Percentiles rank a stretch among this genome's conserved stretches.
Conservation (phyloP, 2,888 invertebrate genomes). For the Acrocera orbiculus region DNA sequence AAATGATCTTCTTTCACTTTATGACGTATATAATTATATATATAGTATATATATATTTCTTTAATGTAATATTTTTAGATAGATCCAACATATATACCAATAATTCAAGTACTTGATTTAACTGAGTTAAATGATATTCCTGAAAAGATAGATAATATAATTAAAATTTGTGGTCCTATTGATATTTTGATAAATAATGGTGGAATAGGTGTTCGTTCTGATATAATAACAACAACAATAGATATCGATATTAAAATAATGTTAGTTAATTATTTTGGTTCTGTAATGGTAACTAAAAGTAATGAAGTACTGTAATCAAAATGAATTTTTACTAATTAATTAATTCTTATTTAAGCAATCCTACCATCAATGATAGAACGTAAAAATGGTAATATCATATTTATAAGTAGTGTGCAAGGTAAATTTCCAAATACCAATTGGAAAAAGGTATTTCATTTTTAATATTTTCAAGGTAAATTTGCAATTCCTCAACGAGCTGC, state of each 20-base stretch:
- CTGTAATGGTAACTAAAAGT: constrained; percentile 84
- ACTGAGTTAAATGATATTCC: constrained; percentile 47
- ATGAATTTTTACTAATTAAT: background rate
- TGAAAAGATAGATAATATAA: constrained; percentile 42
- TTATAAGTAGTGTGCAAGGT: constrained; percentile 73
- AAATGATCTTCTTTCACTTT: constrained; percentile 35
- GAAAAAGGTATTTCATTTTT: too few species aligned
- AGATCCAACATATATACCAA: constrained; percentile 47
- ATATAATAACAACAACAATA: constrained; percentile 51
- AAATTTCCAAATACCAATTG: too few species aligned
- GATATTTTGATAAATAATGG: constrained; percentile 86
- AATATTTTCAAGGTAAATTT: too few species aligned
- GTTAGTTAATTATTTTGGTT: constrained; percentile 88
- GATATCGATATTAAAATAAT: constrained; percentile 77
- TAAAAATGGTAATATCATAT: constrained; percentile 64
- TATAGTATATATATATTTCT: background rate
- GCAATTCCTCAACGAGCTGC: constrained; percentile 77
- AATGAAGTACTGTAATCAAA: constrained; percentile 13
- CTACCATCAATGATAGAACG: constrained; percentile 65
- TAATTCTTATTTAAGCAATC: constrained; percentile 40
- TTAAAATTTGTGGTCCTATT: constrained; percentile 52
- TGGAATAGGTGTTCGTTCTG: constrained; percentile 68
- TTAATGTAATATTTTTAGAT: constrained; percentile 24
- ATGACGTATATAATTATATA: background rate
- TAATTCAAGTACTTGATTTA: constrained; percentile 58